A percentile compares a stretch with the other conserved stretches of the same genome.
phyloP scores from a whole-genome alignment of 2,113 vertebrate genomes.

The Cottus gobio region DNA sequence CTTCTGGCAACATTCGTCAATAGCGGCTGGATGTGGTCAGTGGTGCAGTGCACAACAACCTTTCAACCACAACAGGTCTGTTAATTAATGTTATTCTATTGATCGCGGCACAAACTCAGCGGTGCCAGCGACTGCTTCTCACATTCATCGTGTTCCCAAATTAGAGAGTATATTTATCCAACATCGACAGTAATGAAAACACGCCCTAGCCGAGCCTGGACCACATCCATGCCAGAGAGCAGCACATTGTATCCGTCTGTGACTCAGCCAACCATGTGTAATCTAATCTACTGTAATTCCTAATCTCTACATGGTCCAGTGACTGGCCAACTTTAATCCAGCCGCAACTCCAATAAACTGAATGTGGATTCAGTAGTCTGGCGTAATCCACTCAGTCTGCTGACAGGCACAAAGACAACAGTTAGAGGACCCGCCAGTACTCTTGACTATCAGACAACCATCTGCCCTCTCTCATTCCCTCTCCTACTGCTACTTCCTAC shows the following conservation, averaged over 20 bases:
- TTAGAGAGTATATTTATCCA: neutral
- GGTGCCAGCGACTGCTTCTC: neutral
- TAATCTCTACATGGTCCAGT: constrained; percentile 67
- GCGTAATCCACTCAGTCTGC: constrained; percentile 72
- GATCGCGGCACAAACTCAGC: neutral
- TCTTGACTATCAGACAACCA: constrained; percentile 49
- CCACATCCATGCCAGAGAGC: constrained; percentile 23
- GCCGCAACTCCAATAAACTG: constrained; percentile 57
- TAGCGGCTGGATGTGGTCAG: neutral
- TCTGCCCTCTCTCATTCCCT: constrained; percentile 45
- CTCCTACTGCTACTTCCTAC: constrained; percentile 12
- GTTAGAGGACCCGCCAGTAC: constrained; percentile 28
- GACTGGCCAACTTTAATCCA: constrained; percentile 69
- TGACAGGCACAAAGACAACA: constrained; percentile 65
- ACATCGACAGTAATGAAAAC: neutral
- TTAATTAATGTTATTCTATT: neutral
- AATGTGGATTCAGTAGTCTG: constrained; percentile 49
- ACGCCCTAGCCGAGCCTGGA: neutral
- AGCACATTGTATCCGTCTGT: constrained; percentile 24
- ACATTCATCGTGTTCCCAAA: neutral
- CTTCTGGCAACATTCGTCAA: neutral
- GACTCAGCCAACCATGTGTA: constrained; percentile 45
- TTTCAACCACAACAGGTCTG: neutral
- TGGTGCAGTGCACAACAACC: neutral
- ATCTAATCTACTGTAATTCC: constrained; percentile 66